These are phyloP conservation scores for Gasteruption jaculator DNA, from an alignment of 2,888 invertebrate species.

Conservation along the genomic window DNA sequence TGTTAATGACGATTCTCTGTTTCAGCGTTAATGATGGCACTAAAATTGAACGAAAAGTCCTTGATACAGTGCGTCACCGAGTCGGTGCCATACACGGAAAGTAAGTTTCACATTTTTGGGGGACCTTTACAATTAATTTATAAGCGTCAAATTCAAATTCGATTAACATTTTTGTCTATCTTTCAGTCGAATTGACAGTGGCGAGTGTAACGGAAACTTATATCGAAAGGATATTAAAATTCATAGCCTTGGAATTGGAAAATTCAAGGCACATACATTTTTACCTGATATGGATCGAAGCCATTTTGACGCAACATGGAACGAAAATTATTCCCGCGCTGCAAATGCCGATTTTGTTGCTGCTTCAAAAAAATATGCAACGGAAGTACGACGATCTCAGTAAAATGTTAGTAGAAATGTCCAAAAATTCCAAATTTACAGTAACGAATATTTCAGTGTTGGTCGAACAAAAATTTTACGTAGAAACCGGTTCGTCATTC, in stretches of 20 bases:
- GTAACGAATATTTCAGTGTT: slow-evolving; percentile 2
- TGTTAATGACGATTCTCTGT: no score
- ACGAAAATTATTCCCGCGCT: slow-evolving; percentile 55
- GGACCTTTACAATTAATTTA: no score
- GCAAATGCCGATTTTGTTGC: slow-evolving; percentile 65
- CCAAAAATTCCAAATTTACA: slow-evolving; percentile 9
- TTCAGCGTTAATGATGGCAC: slow-evolving; percentile 74
- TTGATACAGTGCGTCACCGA: slow-evolving; percentile 80
- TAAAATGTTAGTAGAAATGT: slow-evolving; percentile 74
- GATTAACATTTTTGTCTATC: slow-evolving; percentile 23
- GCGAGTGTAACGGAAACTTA: slow-evolving; percentile 69
- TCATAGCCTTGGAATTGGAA: slow-evolving; percentile 70
- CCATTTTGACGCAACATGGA: slow-evolving; percentile 65
- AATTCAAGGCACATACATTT: slow-evolving; percentile 82
- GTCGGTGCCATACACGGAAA: slow-evolving; percentile 68
- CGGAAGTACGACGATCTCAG: slow-evolving; percentile 75
- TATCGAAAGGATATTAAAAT: slow-evolving; percentile 68
- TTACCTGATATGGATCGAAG: slow-evolving; percentile 76
- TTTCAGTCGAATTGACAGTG: slow-evolving; percentile 74
- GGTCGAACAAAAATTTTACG: neutral
- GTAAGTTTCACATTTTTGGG: slow-evolving; percentile 56
- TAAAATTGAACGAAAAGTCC: slow-evolving; percentile 77
- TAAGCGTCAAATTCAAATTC: no score
- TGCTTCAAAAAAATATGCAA: slow-evolving; percentile 74
- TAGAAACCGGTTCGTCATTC: slow-evolving; percentile 2